Evolutionary conservation across 2,113 vertebrate genomes (phyloP).

Genomic region (Grammomys surdaster): DNA sequence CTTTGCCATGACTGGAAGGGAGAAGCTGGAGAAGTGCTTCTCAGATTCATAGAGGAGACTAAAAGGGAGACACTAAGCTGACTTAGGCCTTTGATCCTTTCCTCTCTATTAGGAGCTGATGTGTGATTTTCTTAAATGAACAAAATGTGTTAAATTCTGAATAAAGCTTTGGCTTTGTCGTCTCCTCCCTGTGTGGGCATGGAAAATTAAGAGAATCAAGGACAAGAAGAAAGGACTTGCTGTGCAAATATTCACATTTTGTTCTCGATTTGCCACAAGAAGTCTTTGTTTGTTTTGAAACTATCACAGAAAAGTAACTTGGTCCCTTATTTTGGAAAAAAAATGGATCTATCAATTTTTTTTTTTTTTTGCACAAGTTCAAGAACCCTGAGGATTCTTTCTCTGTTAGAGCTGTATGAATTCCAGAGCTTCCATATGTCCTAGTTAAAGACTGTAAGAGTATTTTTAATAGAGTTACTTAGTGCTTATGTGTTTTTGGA

Average conservation of each 20-base stretch:
- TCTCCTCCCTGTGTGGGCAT: background rate
- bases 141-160: constrained; percentile 23
- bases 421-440: background rate
- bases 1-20: background rate
- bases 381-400: background rate
- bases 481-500: background rate
- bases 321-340: background rate
- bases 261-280: constrained; percentile 2
- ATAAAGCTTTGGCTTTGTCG: constrained; percentile 4
- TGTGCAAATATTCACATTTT: background rate
- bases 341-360: constrained; percentile 41
- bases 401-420: background rate
- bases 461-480: background rate
- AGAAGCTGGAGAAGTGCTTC: background rate
- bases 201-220: background rate
- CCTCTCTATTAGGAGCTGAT: background rate
- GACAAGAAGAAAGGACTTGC: background rate
- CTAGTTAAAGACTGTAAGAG: background rate
- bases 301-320: constrained; percentile 8
- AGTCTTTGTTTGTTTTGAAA: constrained; percentile 50
- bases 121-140: constrained; percentile 4
- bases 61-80: background rate
- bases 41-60: background rate
- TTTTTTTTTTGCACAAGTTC: constrained; percentile 24
- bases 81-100: background rate